Percentiles rank a stretch among this genome's conserved stretches.
These are phyloP conservation scores for Alosa sapidissima DNA, from an alignment of 2,797 vertebrate genomes.

Conservation along the genomic window DNA sequence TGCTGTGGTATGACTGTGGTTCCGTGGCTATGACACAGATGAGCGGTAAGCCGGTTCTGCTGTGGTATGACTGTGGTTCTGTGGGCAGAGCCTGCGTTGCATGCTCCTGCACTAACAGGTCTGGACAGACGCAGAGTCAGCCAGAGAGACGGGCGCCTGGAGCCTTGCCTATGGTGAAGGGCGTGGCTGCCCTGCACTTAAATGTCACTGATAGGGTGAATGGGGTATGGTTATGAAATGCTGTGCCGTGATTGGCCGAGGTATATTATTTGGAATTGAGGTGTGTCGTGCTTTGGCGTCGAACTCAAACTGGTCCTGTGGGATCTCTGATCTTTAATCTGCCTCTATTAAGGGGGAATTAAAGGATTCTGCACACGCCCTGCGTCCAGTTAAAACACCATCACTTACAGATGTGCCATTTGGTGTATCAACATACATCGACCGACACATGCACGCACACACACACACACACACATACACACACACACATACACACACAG, in stretches of 20 bases:
- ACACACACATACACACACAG: too few relatives aligned
- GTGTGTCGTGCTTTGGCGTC: background rate
- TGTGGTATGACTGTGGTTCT: background rate
- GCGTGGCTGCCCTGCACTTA: background rate
- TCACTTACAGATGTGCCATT: background rate
- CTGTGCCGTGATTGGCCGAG: background rate
- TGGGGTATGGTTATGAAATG: background rate
- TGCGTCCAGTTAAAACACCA: background rate
- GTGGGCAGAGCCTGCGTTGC: background rate
- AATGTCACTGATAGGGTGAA: background rate
- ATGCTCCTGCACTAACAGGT: background rate
- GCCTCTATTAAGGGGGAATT: too few relatives aligned
- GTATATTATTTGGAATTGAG: background rate
- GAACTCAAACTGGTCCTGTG: background rate
- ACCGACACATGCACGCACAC: background rate
- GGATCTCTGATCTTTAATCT: background rate
- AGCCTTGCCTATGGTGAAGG: background rate
- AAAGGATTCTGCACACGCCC: background rate
- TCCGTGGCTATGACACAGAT: too few relatives aligned
- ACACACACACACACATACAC: background rate
- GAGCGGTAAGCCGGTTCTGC: too few relatives aligned
- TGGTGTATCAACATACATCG: background rate
- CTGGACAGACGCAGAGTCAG: background rate
- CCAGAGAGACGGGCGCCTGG: background rate
- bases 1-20: too few relatives aligned